Conservation (phyloP, 64 coral and sea anemone species). For the Stylophora pistillata region DNA sequence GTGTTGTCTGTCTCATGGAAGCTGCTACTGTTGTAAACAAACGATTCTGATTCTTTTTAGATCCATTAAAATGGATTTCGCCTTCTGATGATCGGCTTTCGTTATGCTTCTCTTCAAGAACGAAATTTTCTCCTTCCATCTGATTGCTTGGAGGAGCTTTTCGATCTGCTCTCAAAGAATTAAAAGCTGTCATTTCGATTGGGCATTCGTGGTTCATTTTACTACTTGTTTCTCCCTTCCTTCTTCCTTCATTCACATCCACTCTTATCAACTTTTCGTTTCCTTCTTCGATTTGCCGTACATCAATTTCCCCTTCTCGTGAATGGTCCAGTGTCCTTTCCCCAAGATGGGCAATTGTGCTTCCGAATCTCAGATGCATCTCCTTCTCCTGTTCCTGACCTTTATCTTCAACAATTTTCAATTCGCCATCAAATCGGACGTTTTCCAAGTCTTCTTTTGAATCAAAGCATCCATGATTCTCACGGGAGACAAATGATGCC, state of each 20-base stretch:
- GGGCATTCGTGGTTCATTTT: not conserved
- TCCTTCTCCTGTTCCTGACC: not conserved
- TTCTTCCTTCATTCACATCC: not conserved
- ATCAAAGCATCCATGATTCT: not conserved
- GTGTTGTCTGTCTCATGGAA: not conserved
- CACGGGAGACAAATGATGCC: not conserved
- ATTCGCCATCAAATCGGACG: no score
- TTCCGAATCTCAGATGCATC: not conserved
- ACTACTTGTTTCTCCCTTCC: not conserved
- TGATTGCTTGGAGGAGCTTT: not conserved
- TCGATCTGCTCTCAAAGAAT: not conserved
- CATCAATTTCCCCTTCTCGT: not conserved
- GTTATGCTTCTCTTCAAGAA: not conserved
- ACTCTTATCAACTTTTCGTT: not conserved
- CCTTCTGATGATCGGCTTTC: not conserved
- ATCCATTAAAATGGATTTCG: not conserved
- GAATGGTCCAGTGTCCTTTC: not conserved
- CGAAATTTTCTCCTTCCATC: not conserved
- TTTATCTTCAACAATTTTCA: not conserved
- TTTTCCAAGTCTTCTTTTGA: not conserved
- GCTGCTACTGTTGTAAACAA: not conserved
- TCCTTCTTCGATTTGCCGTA: not conserved
- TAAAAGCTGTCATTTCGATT: not conserved
- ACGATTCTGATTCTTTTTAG: not conserved
- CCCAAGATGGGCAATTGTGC: not conserved